Conservation (phyloP, 2,113 vertebrate genomes). For the Antechinus flavipes region DNA sequence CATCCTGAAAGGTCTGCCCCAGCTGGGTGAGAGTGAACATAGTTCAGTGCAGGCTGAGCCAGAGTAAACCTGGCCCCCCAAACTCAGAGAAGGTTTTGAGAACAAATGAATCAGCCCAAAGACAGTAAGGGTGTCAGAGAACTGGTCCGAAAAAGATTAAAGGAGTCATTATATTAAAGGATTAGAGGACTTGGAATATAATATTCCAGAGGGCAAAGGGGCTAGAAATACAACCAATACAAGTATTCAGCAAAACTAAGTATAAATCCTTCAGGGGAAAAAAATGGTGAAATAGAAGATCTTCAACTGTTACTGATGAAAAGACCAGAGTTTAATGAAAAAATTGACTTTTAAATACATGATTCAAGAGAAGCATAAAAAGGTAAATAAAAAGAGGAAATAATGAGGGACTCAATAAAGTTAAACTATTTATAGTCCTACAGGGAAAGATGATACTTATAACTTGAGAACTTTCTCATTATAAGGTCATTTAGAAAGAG, state of each 20-base stretch:
- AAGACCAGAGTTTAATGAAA: neutral
- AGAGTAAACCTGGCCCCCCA: neutral
- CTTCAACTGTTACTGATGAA: neutral
- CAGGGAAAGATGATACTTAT: too few relatives aligned
- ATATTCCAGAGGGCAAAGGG: neutral
- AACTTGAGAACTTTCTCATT: neutral
- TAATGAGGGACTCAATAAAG: neutral
- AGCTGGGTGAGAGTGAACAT: neutral
- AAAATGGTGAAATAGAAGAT: neutral
- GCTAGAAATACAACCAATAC: neutral
- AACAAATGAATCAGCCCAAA: neutral
- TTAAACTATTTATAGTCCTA: neutral
- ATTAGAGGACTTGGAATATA: neutral
- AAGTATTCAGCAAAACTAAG: neutral
- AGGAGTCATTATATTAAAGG: too few relatives aligned
- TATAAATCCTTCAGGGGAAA: neutral
- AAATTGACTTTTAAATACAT: neutral
- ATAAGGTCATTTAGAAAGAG: neutral
- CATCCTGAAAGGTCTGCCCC: neutral
- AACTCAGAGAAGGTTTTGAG: neutral
- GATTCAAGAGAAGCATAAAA: neutral
- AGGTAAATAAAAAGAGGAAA: neutral
- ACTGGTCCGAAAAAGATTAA: neutral
- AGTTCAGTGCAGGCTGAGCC: too few relatives aligned
- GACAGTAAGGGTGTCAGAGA: neutral